Conservation (phyloP, 2,113 vertebrate species). For the Elgaria multicarinata region DNA sequence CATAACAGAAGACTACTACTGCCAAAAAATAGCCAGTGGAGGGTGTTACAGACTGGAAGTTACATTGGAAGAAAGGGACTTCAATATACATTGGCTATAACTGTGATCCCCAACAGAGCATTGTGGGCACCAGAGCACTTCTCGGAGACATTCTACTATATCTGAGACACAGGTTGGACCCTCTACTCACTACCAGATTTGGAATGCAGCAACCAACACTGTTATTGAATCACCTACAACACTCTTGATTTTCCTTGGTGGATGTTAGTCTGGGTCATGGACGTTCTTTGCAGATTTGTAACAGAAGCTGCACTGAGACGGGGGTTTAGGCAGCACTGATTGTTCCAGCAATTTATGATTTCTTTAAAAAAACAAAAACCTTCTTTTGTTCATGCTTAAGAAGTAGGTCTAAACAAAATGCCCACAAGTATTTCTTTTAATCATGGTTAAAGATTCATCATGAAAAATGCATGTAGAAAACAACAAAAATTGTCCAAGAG, state of each 20-base stretch:
- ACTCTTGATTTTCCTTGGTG: not conserved
- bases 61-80: not conserved
- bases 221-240: not conserved
- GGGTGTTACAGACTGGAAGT: not conserved
- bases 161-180: not conserved
- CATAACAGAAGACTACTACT: not conserved
- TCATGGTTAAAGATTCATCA: not conserved
- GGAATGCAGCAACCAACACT: not conserved
- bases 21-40: no score
- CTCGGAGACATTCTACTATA: no score
- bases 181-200: not conserved
- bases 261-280: not conserved
- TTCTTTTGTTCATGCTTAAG: not conserved
- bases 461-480: not conserved
- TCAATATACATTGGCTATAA: not conserved
- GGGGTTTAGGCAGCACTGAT: not conserved
- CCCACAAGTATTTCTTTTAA: not conserved
- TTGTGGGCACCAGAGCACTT: no score
- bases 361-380: not conserved
- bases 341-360: not conserved
- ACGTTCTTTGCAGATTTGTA: not conserved
- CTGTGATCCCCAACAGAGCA: no score
- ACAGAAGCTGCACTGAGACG: rapidly evolving
- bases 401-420: not conserved
- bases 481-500: not conserved